Percentiles rank a stretch among this genome's conserved stretches.
These are phyloP conservation scores for Parapsyche elsis DNA, from an alignment of 1,140 invertebrate genomes.

Conservation along the genomic window DNA sequence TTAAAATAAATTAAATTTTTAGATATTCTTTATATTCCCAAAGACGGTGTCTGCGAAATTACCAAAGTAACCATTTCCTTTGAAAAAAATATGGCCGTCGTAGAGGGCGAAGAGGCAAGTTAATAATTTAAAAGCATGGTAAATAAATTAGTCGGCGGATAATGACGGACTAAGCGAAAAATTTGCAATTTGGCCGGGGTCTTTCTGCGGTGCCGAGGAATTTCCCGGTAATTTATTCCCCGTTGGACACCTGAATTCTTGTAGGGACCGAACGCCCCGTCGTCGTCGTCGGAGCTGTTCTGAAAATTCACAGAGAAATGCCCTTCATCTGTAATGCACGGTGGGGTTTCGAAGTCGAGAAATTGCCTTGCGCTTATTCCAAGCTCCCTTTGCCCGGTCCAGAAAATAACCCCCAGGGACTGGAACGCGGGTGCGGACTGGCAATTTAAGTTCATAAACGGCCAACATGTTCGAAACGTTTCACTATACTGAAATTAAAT, in stretches of 20 bases:
- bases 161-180: constrained; percentile 31
- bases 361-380: constrained; percentile 20
- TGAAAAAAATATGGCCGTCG: too few relatives aligned
- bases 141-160: constrained; percentile 30
- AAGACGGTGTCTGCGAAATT: too few relatives aligned
- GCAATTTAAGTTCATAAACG: constrained; percentile 4
- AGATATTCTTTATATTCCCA: too few relatives aligned
- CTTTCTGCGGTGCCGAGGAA: constrained; percentile 19
- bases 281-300: background rate
- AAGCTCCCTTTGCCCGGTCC: too few relatives aligned
- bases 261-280: background rate
- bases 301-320: constrained; percentile 35
- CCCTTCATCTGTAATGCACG: constrained; percentile 43
- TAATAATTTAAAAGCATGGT: constrained; percentile 32
- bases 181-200: constrained; percentile 24
- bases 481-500: too few relatives aligned
- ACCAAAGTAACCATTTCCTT: too few relatives aligned
- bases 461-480: background rate
- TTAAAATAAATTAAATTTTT: too few relatives aligned
- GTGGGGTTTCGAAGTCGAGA: constrained; percentile 14
- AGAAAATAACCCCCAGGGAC: background rate
- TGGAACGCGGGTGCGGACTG: background rate
- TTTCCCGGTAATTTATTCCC: constrained; percentile 31
- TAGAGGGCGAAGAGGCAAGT: background rate
- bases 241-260: constrained; percentile 34